Evolutionary conservation across 2,113 vertebrate genomes (phyloP).

Genomic region (Bambusicola thoracicus): DNA sequence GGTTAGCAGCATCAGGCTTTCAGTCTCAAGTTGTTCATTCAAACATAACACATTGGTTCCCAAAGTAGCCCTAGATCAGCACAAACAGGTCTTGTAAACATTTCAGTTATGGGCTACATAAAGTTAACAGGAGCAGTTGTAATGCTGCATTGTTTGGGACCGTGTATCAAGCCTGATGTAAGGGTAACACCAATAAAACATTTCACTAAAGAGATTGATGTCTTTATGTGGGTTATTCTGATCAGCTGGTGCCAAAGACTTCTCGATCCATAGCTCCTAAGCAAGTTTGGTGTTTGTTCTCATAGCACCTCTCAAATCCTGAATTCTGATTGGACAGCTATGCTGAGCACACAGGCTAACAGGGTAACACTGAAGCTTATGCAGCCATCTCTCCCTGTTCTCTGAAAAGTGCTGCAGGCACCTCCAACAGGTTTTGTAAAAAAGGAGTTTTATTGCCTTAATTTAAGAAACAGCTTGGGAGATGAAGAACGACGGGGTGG

Average conservation of each 20-base stretch:
- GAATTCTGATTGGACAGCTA: background rate
- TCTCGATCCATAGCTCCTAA: background rate
- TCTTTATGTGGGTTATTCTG: background rate
- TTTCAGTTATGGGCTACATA: background rate
- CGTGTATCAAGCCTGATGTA: background rate
- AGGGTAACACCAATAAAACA: constrained; percentile 41
- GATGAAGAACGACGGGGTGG: background rate
- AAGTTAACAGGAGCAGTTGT: background rate
- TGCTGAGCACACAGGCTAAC: background rate
- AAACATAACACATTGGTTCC: accelerated
- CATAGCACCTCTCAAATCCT: background rate
- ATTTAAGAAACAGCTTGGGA: constrained; percentile 32
- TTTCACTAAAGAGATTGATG: background rate
- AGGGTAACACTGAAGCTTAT: background rate
- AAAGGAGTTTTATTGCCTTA: constrained; percentile 70
- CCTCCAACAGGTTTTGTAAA: background rate
- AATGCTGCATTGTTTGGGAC: background rate
- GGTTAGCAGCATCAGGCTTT: background rate
- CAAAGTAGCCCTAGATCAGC: background rate
- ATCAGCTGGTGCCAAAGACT: background rate
- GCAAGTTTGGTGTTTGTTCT: background rate
- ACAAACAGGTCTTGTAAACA: background rate
- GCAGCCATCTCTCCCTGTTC: background rate
- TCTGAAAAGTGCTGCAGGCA: background rate
- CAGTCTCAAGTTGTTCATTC: background rate